Evolutionary conservation across 2,113 vertebrate genomes (phyloP).

Genomic region (Aviceda subcristata): DNA sequence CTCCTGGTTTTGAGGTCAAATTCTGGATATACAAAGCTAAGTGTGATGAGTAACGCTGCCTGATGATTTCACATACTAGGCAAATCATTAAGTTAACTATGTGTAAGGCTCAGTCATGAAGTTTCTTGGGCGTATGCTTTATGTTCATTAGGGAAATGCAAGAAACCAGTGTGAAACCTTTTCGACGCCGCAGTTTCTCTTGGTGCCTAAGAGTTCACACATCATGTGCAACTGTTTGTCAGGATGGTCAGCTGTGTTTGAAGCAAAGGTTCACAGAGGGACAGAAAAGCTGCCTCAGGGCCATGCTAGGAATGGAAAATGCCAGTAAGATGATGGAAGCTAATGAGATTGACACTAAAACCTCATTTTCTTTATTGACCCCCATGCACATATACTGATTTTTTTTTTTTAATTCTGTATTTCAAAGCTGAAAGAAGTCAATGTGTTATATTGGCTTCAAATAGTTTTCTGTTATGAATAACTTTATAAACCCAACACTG

Average conservation of each 20-base stretch:
- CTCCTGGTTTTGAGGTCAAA: not conserved
- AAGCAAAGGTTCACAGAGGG: not conserved
- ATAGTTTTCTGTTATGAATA: not conserved
- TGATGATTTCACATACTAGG: not conserved
- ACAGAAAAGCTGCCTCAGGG: not conserved
- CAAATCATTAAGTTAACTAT: not conserved
- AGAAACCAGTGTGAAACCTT: not conserved
- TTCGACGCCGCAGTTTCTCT: not conserved
- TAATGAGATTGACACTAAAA: not conserved
- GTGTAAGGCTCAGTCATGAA: not conserved
- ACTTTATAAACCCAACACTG: not conserved
- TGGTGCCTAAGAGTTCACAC: not conserved
- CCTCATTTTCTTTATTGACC: not conserved
- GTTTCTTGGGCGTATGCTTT: not conserved
- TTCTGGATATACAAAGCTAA: not conserved
- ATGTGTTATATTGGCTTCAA: not conserved
- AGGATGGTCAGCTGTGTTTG: not conserved
- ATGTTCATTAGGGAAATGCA: not conserved
- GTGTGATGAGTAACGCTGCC: not conserved
- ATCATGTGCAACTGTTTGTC: not conserved
- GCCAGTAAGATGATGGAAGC: not conserved
- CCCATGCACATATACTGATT: no score
- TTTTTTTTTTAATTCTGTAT: not conserved
- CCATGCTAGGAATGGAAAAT: not conserved
- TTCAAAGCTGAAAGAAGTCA: not conserved